Conservation (phyloP, 2,888 invertebrate genomes). For the Drosophila subquinaria region DNA sequence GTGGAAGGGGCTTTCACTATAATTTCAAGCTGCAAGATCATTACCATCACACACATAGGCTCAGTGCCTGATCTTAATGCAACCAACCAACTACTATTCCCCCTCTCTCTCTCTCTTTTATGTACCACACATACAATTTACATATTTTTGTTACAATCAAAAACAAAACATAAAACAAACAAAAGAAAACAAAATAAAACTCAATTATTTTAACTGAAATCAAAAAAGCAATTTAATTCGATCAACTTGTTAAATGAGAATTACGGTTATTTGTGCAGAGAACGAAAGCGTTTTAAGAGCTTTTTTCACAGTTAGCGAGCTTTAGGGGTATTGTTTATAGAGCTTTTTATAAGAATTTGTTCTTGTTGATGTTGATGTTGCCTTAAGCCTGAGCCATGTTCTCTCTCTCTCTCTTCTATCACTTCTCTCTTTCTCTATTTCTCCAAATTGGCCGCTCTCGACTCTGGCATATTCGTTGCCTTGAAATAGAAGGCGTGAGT, state of each 20-base stretch:
- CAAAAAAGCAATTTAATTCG: conserved; percentile 32
- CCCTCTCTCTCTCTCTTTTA: not conserved
- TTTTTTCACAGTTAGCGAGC: conserved; percentile 48
- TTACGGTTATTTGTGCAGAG: not conserved
- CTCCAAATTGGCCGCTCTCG: conserved; percentile 28
- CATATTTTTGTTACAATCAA: conserved; percentile 42
- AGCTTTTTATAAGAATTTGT: conserved; percentile 14
- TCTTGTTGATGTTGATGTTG: conserved; percentile 41
- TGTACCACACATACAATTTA: conserved; percentile 15
- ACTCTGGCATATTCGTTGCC: conserved; percentile 20
- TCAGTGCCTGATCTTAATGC: conserved; percentile 29
- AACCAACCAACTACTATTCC: not conserved
- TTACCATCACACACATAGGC: conserved; percentile 62
- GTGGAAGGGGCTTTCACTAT: conserved; percentile 83
- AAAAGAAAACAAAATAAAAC: conserved; percentile 22
- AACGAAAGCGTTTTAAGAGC: conserved; percentile 51
- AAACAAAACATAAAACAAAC: conserved; percentile 9
- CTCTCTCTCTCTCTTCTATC: conserved; percentile 46
- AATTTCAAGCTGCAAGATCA: conserved; percentile 81
- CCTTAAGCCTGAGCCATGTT: conserved; percentile 57
- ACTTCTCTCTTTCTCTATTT: conserved; percentile 29
- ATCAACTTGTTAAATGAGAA: conserved; percentile 3
- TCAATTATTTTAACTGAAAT: conserved; percentile 27
- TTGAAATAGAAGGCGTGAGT: conserved; percentile 35
- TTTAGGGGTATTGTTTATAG: conserved; percentile 7